phyloP scores from a whole-genome alignment of 2,888 invertebrate genomes.

The Argyresthia albistria region DNA sequence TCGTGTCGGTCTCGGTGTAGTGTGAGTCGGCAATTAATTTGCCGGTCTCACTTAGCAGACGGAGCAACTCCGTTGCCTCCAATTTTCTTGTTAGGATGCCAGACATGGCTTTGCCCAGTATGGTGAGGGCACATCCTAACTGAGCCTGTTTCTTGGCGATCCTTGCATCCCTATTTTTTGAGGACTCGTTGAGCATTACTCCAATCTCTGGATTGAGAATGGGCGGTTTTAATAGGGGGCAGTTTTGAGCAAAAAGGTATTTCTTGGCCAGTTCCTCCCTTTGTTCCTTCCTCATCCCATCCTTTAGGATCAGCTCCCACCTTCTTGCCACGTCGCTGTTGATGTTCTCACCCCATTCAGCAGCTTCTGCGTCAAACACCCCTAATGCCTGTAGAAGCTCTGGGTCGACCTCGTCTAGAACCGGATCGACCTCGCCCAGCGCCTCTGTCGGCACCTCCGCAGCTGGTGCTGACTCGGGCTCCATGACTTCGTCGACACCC shows the following conservation, averaged over 20 bases:
- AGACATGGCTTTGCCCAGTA: neutral
- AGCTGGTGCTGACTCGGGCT: neutral
- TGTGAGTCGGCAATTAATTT: neutral
- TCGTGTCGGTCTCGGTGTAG: neutral
- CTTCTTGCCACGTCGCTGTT: constrained; percentile 1
- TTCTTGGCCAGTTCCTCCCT: constrained; percentile 3
- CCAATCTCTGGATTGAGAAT: constrained; percentile 7
- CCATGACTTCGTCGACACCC: neutral
- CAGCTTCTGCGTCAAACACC: neutral
- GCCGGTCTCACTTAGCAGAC: neutral
- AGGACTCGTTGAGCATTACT: neutral
- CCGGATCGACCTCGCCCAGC: neutral
- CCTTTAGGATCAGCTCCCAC: neutral
- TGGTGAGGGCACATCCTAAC: neutral
- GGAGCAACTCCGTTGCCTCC: neutral
- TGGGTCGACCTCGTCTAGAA: neutral
- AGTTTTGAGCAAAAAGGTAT: constrained; percentile 4
- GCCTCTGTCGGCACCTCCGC: neutral
- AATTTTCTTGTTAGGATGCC: neutral
- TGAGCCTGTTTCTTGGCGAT: neutral
- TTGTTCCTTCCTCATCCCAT: constrained; percentile 4
- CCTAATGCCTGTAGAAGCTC: constrained; percentile 5
- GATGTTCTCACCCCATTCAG: constrained; percentile 8
- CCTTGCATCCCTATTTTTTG: constrained; percentile 1
- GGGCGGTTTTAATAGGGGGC: constrained; percentile 1